These are phyloP conservation scores for Chaenodraco wilsoni DNA, from an alignment of 2,797 vertebrate genomes.

Conservation along the genomic window DNA sequence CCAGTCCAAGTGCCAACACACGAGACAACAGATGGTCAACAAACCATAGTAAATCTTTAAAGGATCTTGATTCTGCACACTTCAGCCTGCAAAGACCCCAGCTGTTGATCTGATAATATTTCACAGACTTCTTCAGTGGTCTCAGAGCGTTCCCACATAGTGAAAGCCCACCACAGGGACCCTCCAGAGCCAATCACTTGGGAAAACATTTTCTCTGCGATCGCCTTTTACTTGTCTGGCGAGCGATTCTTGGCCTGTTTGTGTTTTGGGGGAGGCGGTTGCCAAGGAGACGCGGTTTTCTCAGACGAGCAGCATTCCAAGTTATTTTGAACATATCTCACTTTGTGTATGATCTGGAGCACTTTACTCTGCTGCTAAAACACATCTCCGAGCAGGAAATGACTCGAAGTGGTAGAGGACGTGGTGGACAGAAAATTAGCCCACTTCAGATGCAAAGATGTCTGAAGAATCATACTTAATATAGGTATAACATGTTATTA, in stretches of 20 bases:
- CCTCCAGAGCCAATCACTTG: constrained; percentile 70
- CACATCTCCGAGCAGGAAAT: constrained; percentile 18
- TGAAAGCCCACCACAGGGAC: constrained; percentile 67
- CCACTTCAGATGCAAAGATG: constrained; percentile 19
- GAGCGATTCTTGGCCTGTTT: constrained; percentile 74
- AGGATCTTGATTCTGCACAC: constrained; percentile 40
- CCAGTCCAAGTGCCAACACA: neutral
- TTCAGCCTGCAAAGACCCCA: constrained; percentile 53
- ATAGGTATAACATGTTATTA: constrained; percentile 56
- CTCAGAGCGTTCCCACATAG: constrained; percentile 75
- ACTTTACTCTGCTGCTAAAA: constrained; percentile 14
- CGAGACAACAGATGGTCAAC: constrained; percentile 8
- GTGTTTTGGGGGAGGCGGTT: constrained; percentile 77
- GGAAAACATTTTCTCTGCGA: constrained; percentile 78
- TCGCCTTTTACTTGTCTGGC: constrained; percentile 59
- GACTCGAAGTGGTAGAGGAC: neutral
- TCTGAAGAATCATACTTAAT: constrained; percentile 28
- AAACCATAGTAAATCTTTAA: constrained; percentile 36
- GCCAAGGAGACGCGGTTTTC: constrained; percentile 74
- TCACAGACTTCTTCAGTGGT: constrained; percentile 71
- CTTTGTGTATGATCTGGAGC: constrained; percentile 46
- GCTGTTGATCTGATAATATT: constrained; percentile 70
- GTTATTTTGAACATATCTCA: constrained; percentile 69
- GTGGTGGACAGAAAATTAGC: neutral
- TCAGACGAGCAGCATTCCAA: constrained; percentile 76